Evolutionary conservation across 2,113 vertebrate genomes (phyloP), one percentile per base, ranked within the genome.

Genomic region (Chunga burmeisteri): DNA sequence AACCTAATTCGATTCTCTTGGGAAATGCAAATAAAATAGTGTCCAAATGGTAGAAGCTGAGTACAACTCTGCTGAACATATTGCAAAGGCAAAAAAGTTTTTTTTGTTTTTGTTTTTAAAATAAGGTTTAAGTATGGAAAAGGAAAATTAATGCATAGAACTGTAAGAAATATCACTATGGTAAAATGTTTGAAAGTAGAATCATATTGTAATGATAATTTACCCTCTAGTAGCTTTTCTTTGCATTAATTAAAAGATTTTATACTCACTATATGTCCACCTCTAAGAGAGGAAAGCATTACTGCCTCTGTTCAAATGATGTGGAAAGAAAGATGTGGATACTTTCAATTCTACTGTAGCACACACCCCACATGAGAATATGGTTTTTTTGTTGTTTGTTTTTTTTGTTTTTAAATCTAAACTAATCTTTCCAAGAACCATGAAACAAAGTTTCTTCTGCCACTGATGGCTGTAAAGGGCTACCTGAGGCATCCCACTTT

Each of bases 1-100:
- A 98, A 98, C 58, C 70, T 98, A 98, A 98, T 98, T 98, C 44
- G 4, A 86, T 97, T 98, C 97, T 98, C 97, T 89, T 91, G 97
- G 97, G 98, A 98, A 97, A 97, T 97, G 81, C 96, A 97, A 97
- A 98, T 97, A 94, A 94, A 98, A 98, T 96, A 92, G 92, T 91
- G 90, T 93, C 89, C 71, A 97, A 97, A 91, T 66, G 94, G 84
- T 53, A 77, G 88, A 96, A 94, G 40, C 53, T 11, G 62, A 96
- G 46, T 86, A 75, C 70, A 80, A 36, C 55, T 79, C 87, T 92
- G 72, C 55, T 62, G 66, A 87, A 72, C 82, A 23, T 9, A 65
- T 4, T 97, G 92, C 82, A 82, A 80, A 72, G 38, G 46, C 29
- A 95, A 90, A 81, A 77, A 94, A 72, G 34, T 1, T 9, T 23